A percentile compares a stretch with the other conserved stretches of the same genome.
Evolutionary conservation across 2,113 vertebrate genomes (phyloP).

Genomic region (Mesocricetus auratus): DNA sequence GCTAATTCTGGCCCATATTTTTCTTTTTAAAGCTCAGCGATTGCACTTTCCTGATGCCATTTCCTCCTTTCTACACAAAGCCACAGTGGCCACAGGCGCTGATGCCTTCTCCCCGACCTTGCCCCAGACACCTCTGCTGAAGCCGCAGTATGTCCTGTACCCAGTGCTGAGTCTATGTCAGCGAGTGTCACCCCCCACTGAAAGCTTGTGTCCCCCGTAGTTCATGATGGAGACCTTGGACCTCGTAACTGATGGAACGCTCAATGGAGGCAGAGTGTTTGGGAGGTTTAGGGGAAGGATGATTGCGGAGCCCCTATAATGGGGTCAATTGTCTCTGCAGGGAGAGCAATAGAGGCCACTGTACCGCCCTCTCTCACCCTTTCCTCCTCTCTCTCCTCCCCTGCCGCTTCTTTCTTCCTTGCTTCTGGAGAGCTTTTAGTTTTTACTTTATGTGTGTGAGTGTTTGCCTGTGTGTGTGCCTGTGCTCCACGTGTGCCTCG

Average conservation of each 20-base stretch:
- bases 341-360: not conserved
- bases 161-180: too few species aligned
- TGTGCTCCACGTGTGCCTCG: not conserved
- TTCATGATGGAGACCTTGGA: not conserved
- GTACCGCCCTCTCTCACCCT: not conserved
- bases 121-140: not conserved
- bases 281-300: not conserved
- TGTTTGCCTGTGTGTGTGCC: not conserved
- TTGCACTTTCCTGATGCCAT: not conserved
- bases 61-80: not conserved
- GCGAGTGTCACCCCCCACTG: too few species aligned
- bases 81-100: not conserved
- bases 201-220: not conserved
- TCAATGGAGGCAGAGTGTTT: not conserved
- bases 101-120: not conserved
- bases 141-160: rapidly evolving
- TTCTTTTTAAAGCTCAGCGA: not conserved
- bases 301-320: rapidly evolving
- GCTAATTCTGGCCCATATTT: not conserved
- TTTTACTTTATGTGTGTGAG: not conserved
- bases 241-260: not conserved
- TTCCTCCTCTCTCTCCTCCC: not conserved
- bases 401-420: not conserved
- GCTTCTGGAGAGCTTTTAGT: not conserved
- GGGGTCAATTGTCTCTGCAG: not conserved